Evolutionary conservation across 2,113 vertebrate species (phyloP).

Genomic region (Hiodon tergisus): DNA sequence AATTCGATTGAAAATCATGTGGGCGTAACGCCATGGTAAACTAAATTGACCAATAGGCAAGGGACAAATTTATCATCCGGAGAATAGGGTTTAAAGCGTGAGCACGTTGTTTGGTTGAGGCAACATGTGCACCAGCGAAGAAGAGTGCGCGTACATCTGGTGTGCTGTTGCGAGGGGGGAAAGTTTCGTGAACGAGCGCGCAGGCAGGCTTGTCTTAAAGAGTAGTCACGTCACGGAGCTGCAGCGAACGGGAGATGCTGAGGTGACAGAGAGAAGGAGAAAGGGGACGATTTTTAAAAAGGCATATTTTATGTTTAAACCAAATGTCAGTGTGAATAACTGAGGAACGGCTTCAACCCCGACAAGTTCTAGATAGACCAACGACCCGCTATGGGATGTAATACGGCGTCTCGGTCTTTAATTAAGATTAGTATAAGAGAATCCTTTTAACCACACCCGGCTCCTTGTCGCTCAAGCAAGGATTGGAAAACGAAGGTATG

Average conservation of each 20-base stretch:
- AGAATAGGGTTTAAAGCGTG: constrained; percentile 13
- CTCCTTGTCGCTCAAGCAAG: constrained; percentile 44
- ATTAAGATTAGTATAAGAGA: constrained; percentile 32
- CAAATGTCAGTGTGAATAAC: constrained; percentile 14
- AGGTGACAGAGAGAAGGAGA: constrained; percentile 57
- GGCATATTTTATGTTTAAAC: constrained; percentile 11
- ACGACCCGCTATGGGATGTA: constrained; percentile 36
- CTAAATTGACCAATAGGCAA: not conserved
- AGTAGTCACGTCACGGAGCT: constrained; percentile 62
- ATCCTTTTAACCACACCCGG: constrained; percentile 61
- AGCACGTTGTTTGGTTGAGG: constrained; percentile 14
- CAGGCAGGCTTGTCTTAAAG: constrained; percentile 41
- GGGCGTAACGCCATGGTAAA: not conserved
- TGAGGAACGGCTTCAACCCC: not conserved
- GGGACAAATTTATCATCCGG: constrained; percentile 7
- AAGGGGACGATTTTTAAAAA: constrained; percentile 36
- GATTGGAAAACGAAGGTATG: constrained; percentile 54
- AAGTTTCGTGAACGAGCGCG: constrained; percentile 56
- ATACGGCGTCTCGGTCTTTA: constrained; percentile 40
- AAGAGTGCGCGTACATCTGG: constrained; percentile 39
- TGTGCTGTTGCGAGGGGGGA: constrained; percentile 66
- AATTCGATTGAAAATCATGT: not conserved
- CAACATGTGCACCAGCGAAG: constrained; percentile 34
- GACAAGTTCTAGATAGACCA: constrained; percentile 13
- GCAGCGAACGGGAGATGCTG: constrained; percentile 64